These are phyloP conservation scores for Myripristis jacobus DNA, from an alignment of 2,797 vertebrate species.

Conservation along the genomic window DNA sequence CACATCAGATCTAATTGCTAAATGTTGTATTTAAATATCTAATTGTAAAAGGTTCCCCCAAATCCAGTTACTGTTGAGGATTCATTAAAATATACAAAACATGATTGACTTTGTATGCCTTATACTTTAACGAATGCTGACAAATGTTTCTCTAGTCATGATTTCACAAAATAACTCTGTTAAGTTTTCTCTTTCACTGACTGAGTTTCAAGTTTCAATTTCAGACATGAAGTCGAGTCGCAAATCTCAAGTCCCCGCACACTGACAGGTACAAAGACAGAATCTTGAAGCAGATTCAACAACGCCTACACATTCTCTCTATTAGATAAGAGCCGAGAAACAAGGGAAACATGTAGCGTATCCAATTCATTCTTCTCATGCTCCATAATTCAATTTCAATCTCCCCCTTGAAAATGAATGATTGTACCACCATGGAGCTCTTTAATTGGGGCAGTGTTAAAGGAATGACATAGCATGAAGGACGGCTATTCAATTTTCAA, in stretches of 20 bases:
- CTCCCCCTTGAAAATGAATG: conserved; percentile 74
- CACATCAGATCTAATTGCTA: background rate
- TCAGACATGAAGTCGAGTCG: conserved; percentile 10
- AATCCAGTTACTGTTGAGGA: no score
- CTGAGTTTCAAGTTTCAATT: conserved; percentile 8
- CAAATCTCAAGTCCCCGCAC: conserved; percentile 9
- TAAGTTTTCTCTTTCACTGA: background rate
- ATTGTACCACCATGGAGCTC: conserved; percentile 68
- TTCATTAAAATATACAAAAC: background rate
- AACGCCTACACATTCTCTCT: conserved; percentile 30
- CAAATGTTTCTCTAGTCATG: background rate
- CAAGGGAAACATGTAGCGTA: conserved; percentile 65
- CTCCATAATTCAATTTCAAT: conserved; percentile 79
- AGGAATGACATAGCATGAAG: conserved; percentile 77
- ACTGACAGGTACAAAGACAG: conserved; percentile 1
- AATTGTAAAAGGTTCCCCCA: no score
- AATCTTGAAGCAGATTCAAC: conserved; percentile 33
- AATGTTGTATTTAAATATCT: background rate
- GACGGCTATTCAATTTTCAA: conserved; percentile 83
- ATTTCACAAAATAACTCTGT: background rate
- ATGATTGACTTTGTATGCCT: no score
- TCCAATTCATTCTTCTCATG: conserved; percentile 79
- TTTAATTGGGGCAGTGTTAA: conserved; percentile 79
- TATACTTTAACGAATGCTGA: background rate
- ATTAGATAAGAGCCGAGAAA: conserved; percentile 64